These are phyloP conservation scores for Drosophila guanche DNA, from an alignment of 1,140 invertebrate species.

Conservation along the genomic window DNA sequence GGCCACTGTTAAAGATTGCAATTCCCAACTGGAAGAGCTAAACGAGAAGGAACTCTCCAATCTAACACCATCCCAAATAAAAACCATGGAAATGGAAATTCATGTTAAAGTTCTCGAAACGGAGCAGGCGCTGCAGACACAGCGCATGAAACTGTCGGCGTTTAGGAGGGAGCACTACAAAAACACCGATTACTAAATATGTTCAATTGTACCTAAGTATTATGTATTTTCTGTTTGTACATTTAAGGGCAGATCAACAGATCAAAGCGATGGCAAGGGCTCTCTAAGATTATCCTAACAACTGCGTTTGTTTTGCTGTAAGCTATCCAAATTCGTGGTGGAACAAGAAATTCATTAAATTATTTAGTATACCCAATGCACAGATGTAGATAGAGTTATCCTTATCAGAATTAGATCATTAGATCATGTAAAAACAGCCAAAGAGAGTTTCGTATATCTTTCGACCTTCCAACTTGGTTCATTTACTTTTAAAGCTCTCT, in stretches of 20 bases:
- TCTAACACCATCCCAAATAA: conserved; percentile 96
- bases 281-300: too few relatives aligned
- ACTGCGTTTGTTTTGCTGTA: too few relatives aligned
- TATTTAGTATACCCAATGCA: too few relatives aligned
- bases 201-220: conserved; percentile 28
- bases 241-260: conserved; percentile 34
- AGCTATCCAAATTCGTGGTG: too few relatives aligned
- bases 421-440: too few relatives aligned
- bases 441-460: too few relatives aligned
- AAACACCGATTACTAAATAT: conserved; percentile 75
- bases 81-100: conserved; percentile 97
- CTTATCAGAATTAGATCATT: too few relatives aligned
- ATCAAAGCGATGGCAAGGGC: not conserved
- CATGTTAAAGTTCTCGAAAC: conserved; percentile 96
- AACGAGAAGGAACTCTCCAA: conserved; percentile 95
- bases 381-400: too few relatives aligned
- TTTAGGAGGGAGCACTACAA: conserved; percentile 95
- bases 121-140: conserved; percentile 94
- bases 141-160: conserved; percentile 92
- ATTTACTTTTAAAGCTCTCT: too few relatives aligned
- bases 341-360: too few relatives aligned
- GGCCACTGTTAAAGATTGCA: conserved; percentile 95
- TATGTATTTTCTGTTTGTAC: conserved; percentile 23
- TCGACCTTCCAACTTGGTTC: too few relatives aligned
- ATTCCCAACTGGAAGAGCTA: conserved; percentile 94